Base-by-base conservation (phyloP, 1,140 invertebrate genomes). In the Cryptotermes secundus region DNA sequence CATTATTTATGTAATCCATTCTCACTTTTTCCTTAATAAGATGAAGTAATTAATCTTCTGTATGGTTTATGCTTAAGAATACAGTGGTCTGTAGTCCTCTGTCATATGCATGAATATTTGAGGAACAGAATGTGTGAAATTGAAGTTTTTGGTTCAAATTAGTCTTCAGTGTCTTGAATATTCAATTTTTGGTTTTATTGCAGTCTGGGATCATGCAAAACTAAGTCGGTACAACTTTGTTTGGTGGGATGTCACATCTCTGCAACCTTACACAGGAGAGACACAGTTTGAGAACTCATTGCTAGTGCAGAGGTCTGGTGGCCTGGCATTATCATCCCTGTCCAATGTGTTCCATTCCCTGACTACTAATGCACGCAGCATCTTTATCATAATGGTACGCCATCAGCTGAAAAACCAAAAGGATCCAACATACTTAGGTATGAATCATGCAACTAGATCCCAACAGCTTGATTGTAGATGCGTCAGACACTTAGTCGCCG, bases 131-230 rank as follows among this genome's bases (percentile, higher is more conserved):
- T 26, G 14, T 14, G 24, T 80, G 19, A 49, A 49, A 49, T 49
- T 49, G 45, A 49, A 49, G 45, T 49, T 49, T n/a, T 19, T 49
- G 45, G 22, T 19, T 19, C 22, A 1, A 1, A 49, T 14, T 19
- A 49, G 38, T 49, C 45, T 49, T 49, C 45, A 12, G 2, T 45
- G 19, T 49, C 59, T 31, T 31, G 59, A n/a, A 72, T 7, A 31
- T 26, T 59, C 16, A 59, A 24, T n/a, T 59, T 26, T 3, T 72
- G 59, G 22, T 84, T 9, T 86, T 85, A 83, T 91, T 93, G 84
- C 87, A 97, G 95, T 98, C 86, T 99, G 97, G 97, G 96, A 98
- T 87, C 95, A 97, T 85, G 92, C 91, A 9, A 96, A 96, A 88
- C 89, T 96, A 34, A 95, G 94, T 86, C 93, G 94, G 86, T 97